phyloP scores from a whole-genome alignment of 2,113 vertebrate species.

The Theristicus caerulescens region DNA sequence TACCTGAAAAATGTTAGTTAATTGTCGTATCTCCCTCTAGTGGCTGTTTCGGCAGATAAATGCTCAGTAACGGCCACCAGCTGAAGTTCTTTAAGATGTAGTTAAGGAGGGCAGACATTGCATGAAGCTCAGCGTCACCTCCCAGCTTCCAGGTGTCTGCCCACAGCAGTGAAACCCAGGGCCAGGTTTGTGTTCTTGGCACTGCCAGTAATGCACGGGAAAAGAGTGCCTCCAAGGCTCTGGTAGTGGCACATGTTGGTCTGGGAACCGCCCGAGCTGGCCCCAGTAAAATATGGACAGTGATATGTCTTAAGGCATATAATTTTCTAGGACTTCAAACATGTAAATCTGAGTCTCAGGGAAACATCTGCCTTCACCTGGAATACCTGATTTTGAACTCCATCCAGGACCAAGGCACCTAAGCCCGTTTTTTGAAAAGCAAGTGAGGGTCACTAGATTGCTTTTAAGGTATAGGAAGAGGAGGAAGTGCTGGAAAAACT shows the following conservation, averaged over 20 bases:
- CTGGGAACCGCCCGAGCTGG: not conserved
- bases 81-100: not conserved
- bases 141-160: not conserved
- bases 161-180: not conserved
- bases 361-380: not conserved
- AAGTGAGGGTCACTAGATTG: not conserved
- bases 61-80: too few relatives aligned
- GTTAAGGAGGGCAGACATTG: not conserved
- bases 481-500: not conserved
- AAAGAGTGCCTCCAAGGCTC: not conserved
- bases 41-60: not conserved
- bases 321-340: not conserved
- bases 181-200: not conserved
- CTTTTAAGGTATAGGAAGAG: not conserved
- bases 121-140: not conserved
- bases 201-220: not conserved
- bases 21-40: not conserved
- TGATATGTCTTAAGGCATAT: fast-evolving
- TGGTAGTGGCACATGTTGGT: not conserved
- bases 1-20: not conserved
- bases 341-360: not conserved
- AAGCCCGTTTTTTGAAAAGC: not conserved
- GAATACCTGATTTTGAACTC: not conserved
- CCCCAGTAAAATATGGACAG: not conserved
- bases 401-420: not conserved